Percentiles rank a stretch among this genome's conserved stretches.
Conservation (phyloP, 2,888 invertebrate genomes). For the Chesias legatella region DNA sequence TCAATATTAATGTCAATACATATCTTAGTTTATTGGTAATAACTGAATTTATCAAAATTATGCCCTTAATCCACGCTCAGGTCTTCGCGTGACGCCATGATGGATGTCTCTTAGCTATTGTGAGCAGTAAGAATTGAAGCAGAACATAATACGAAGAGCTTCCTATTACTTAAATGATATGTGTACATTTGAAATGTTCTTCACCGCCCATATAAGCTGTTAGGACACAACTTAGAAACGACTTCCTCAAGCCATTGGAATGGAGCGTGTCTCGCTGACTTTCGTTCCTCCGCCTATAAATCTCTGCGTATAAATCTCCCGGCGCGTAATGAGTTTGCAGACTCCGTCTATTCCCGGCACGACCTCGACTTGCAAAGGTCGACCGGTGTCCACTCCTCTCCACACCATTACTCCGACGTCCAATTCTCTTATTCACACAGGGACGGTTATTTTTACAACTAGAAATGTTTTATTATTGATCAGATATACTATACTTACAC, state of each 20-base stretch:
- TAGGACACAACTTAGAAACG: background rate
- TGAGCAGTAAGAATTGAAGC: no score
- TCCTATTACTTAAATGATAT: no score
- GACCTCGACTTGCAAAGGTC: slow-evolving; percentile 43
- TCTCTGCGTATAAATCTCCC: no score
- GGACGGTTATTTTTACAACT: background rate
- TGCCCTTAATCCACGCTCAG: no score
- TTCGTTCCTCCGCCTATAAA: slow-evolving; percentile 21
- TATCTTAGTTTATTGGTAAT: no score
- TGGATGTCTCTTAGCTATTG: no score
- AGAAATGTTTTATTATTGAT: slow-evolving; percentile 8
- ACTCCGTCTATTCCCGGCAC: slow-evolving; percentile 37
- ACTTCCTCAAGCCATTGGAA: background rate
- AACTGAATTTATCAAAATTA: no score
- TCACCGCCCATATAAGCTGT: background rate
- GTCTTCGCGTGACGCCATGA: no score
- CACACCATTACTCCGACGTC: slow-evolving; percentile 36
- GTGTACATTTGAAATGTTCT: no score
- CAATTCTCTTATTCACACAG: slow-evolving; percentile 14
- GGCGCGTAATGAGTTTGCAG: slow-evolving; percentile 25
- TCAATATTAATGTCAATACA: no score
- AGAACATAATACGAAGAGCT: no score
- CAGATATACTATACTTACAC: slow-evolving; percentile 6
- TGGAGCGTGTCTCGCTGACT: slow-evolving; percentile 15
- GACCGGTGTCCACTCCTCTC: slow-evolving; percentile 29